Evolutionary conservation across 1,140 invertebrate genomes (phyloP).

Genomic region (Euschistus heros): DNA sequence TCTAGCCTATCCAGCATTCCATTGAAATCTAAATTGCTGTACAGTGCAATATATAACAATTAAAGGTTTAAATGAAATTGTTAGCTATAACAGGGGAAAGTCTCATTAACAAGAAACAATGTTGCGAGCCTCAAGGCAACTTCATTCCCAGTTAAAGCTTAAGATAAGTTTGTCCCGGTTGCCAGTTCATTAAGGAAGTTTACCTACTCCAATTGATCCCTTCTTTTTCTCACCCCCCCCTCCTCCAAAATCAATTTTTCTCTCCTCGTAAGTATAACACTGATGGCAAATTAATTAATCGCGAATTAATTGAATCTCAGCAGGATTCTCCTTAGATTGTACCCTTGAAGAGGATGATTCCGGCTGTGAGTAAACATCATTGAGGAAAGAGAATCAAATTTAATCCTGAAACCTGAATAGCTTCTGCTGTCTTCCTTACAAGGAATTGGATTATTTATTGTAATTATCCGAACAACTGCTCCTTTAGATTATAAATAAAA

Average conservation of each 20-base stretch:
- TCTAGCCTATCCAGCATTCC: too few species aligned
- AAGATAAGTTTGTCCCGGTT: conserved; percentile 10
- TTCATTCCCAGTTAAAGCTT: conserved; percentile 14
- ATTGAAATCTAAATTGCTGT: background rate
- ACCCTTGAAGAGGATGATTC: background rate
- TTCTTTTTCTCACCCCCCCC: background rate
- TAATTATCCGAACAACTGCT: too few species aligned
- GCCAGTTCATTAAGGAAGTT: conserved; percentile 16
- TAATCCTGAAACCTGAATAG: too few species aligned
- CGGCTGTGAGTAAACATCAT: too few species aligned
- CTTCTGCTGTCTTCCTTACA: too few species aligned
- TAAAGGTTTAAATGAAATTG: conserved; percentile 6
- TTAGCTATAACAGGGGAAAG: conserved; percentile 9
- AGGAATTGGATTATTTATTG: too few species aligned
- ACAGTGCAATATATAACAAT: background rate
- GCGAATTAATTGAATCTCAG: background rate
- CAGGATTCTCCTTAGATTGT: background rate
- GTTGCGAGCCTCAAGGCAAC: conserved; percentile 2
- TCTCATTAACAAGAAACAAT: conserved; percentile 10
- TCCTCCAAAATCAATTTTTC: conserved; percentile 3
- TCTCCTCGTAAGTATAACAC: background rate
- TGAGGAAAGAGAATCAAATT: too few species aligned
- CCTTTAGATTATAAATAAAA: too few species aligned
- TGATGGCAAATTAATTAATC: conserved; percentile 4
- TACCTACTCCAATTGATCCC: conserved; percentile 13